Percentiles rank a stretch among this genome's conserved stretches.
These are phyloP conservation scores for Zygaena filipendulae DNA, from an alignment of 2,888 invertebrate genomes.

Conservation along the genomic window DNA sequence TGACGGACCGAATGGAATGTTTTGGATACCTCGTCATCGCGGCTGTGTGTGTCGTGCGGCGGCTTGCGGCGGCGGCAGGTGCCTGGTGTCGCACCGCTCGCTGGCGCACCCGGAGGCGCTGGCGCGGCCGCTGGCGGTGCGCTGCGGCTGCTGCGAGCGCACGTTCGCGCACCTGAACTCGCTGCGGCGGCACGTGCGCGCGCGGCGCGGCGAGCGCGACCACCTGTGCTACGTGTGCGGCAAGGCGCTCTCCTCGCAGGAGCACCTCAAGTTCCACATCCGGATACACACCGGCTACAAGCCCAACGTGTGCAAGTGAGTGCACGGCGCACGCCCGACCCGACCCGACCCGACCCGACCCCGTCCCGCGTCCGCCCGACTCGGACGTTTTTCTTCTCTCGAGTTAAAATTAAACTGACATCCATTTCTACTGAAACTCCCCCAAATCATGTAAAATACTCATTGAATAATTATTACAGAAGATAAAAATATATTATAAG, in stretches of 20 bases:
- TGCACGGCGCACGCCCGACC: constrained; percentile 33
- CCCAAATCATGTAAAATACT: too few species aligned
- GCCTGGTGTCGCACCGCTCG: constrained; percentile 45
- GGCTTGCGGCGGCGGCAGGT: too few species aligned
- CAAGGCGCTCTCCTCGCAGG: constrained; percentile 68
- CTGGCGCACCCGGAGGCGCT: constrained; percentile 43
- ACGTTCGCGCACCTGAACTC: constrained; percentile 63
- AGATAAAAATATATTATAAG: too few species aligned
- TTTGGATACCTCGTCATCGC: too few species aligned
- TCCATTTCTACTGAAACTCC: too few species aligned
- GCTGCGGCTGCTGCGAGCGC: constrained; percentile 50
- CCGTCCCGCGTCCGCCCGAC: neutral
- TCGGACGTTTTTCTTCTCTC: too few species aligned
- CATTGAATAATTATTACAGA: too few species aligned
- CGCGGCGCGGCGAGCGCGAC: constrained; percentile 60
- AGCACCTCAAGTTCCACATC: constrained; percentile 71
- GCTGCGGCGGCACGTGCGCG: constrained; percentile 53
- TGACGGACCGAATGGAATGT: too few species aligned
- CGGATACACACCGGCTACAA: constrained; percentile 72
- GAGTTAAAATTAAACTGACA: too few species aligned
- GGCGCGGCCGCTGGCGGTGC: constrained; percentile 40
- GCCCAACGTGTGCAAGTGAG: constrained; percentile 66
- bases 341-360: constrained; percentile 12
- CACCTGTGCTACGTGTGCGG: constrained; percentile 71
- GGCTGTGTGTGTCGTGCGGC: too few species aligned